phyloP scores from a whole-genome alignment of 1,140 invertebrate genomes.

The Ephestia elutella region DNA sequence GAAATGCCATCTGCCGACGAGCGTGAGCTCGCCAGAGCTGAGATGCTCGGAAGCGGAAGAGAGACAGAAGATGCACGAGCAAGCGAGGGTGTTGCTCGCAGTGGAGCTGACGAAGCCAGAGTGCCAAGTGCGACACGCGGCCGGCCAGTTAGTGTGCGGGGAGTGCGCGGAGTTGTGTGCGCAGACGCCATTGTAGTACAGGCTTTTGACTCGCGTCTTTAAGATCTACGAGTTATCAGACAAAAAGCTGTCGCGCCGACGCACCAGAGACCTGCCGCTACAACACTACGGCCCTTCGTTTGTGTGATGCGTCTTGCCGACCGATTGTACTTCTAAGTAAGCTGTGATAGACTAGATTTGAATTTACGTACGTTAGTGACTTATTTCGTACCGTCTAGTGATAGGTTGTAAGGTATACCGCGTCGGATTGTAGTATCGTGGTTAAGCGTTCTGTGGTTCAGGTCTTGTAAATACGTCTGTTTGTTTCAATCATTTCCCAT shows the following conservation, averaged over 20 bases:
- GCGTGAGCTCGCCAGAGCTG: conserved; percentile 69
- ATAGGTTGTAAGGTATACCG: conserved; percentile 44
- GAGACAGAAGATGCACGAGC: conserved; percentile 62
- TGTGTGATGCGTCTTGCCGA: conserved; percentile 29
- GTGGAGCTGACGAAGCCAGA: conserved; percentile 54
- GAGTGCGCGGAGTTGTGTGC: conserved; percentile 38
- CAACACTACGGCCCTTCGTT: conserved; percentile 39
- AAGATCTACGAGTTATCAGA: conserved; percentile 60
- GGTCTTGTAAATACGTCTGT: conserved; percentile 58
- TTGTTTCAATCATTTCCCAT: conserved; percentile 63
- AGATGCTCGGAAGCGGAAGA: conserved; percentile 44
- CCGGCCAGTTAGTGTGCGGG: conserved; percentile 38
- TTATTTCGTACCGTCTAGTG: conserved; percentile 42
- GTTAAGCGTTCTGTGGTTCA: conserved; percentile 54
- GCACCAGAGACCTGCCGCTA: conserved; percentile 16
- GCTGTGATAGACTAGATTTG: conserved; percentile 70
- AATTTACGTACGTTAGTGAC: conserved; percentile 46
- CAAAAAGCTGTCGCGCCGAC: conserved; percentile 25
- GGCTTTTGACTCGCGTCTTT: conserved; percentile 67
- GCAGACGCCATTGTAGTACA: conserved; percentile 67
- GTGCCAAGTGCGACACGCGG: conserved; percentile 33
- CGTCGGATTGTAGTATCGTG: conserved; percentile 31
- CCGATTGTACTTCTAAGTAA: conserved; percentile 55
- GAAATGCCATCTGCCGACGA: conserved; percentile 43
- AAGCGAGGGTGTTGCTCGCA: conserved; percentile 58